Percentiles rank a stretch among this genome's conserved stretches.
Conservation (phyloP, 2,888 invertebrate species). For the Epinotia demarniana region DNA sequence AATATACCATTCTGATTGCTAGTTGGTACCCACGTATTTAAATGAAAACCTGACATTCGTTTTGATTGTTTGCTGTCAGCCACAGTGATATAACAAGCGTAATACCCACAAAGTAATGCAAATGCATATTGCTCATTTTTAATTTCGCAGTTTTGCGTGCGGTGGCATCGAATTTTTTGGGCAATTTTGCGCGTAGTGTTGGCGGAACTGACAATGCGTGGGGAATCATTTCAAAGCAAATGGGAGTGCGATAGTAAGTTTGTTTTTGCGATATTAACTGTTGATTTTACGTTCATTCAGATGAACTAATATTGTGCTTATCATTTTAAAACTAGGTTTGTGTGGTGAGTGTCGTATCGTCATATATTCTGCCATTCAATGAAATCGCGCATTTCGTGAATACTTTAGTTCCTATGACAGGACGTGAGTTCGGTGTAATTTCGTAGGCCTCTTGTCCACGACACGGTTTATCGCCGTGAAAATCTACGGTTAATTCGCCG, state of each 20-base stretch:
- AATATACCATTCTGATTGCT: background rate
- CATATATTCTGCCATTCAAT: too few species aligned
- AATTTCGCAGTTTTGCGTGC: conserved; percentile 16
- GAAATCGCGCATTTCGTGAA: too few species aligned
- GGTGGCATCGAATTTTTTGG: conserved; percentile 4
- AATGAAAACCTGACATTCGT: background rate
- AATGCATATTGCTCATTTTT: conserved; percentile 14
- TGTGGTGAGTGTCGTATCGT: background rate
- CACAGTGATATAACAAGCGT: background rate
- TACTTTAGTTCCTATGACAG: too few species aligned
- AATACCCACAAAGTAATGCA: background rate
- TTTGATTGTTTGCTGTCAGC: background rate
- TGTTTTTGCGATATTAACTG: background rate
- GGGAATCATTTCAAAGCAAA: background rate
- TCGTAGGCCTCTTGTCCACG: too few species aligned
- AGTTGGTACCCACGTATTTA: background rate
- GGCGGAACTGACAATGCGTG: conserved; percentile 12
- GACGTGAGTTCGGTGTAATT: too few species aligned
- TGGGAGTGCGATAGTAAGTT: background rate
- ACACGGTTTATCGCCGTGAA: too few species aligned
- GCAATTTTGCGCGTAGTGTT: conserved; percentile 16
- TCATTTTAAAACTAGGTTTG: background rate
- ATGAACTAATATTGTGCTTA: background rate
- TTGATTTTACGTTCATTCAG: background rate
- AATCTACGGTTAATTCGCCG: too few species aligned